phyloP scores from a whole-genome alignment of 2,888 invertebrate genomes.

The Hartigia nigra region DNA sequence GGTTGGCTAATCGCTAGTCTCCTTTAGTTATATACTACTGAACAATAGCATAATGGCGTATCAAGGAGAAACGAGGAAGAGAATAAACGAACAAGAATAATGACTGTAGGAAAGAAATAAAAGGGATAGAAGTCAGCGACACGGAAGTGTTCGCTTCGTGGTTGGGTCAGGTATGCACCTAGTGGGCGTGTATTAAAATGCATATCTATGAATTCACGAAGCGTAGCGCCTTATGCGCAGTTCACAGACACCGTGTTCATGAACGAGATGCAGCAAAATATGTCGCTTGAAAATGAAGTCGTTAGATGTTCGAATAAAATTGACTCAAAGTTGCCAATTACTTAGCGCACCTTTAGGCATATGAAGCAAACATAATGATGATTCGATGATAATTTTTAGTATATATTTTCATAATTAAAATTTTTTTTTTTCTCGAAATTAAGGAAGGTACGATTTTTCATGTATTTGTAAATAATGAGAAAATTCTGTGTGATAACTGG shows the following conservation, averaged over 20 bases:
- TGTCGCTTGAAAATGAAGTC: not conserved
- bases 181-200: slow-evolving; percentile 17
- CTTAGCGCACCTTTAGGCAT: not conserved
- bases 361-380: not conserved
- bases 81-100: not conserved
- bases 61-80: not conserved
- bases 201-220: not conserved
- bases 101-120: not conserved
- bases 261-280: not conserved
- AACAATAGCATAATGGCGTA: not conserved
- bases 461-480: too few relatives aligned
- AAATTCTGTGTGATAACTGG: too few relatives aligned
- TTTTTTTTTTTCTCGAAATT: not conserved
- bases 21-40: not conserved
- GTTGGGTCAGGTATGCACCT: slow-evolving; percentile 22
- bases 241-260: not conserved
- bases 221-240: not conserved
- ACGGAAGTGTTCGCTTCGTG: slow-evolving; percentile 19
- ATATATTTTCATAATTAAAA: not conserved
- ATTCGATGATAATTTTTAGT: not conserved
- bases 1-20: not conserved
- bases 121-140: slow-evolving; percentile 18
- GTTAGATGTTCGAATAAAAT: not conserved
- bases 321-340: not conserved
- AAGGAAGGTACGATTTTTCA: too few relatives aligned